Percentiles rank a stretch among this genome's conserved stretches.
Evolutionary conservation across 2,113 vertebrate species (phyloP).

Genomic region (Marmota monax): DNA sequence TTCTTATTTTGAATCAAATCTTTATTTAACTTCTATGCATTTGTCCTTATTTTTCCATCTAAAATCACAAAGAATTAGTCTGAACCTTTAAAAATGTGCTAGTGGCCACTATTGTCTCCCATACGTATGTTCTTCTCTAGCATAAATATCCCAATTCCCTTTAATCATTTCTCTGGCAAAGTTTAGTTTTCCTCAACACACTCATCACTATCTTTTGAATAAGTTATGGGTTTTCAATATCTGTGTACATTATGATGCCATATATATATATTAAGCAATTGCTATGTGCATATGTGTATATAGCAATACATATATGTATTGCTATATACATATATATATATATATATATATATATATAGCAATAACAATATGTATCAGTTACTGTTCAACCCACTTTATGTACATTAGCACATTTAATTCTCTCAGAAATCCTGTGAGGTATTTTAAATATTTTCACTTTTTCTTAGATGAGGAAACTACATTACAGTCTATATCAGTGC

Average conservation of each 20-base stretch:
- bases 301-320: too few relatives aligned
- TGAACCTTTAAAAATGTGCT: neutral
- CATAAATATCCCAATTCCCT: neutral
- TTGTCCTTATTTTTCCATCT: neutral
- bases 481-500: neutral
- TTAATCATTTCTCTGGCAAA: neutral
- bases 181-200: slow-evolving; percentile 10
- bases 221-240: neutral
- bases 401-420: neutral
- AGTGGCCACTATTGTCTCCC: neutral
- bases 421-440: neutral
- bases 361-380: too few relatives aligned
- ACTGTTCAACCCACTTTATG: neutral
- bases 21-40: neutral
- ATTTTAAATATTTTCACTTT: neutral
- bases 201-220: neutral
- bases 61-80: neutral
- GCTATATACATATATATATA: neutral
- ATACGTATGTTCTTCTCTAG: neutral
- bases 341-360: neutral
- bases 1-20: slow-evolving; percentile 16
- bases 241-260: neutral
- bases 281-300: neutral
- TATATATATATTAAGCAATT: neutral
- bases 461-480: neutral